Conservation (phyloP, 2,797 vertebrate species). For the Lagorchestes hirsutus region DNA sequence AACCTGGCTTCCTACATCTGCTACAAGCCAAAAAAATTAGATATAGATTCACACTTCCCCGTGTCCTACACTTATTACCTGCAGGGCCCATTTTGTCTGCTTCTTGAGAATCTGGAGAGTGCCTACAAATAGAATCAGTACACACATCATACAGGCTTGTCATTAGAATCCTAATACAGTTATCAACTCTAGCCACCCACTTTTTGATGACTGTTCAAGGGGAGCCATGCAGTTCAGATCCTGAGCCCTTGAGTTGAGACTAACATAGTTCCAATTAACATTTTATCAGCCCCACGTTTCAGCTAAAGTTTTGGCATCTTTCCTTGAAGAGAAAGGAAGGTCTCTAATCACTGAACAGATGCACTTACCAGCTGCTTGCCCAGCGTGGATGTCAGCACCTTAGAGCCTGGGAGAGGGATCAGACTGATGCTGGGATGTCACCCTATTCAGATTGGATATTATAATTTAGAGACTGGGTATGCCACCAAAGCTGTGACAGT, state of each 20-base stretch:
- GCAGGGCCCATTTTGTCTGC: neutral
- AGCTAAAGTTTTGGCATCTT: constrained; percentile 64
- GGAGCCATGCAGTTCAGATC: constrained; percentile 20
- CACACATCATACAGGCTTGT: neutral
- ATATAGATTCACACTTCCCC: neutral
- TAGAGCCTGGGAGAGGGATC: constrained; percentile 8
- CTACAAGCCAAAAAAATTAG: neutral
- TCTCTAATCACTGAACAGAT: constrained; percentile 72
- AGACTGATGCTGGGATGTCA: neutral
- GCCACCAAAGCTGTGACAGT: constrained; percentile 62
- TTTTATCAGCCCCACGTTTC: constrained; percentile 75
- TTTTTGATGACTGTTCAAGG: constrained; percentile 24
- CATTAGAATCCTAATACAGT: constrained; percentile 38
- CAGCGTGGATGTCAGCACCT: constrained; percentile 61
- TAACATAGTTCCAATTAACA: constrained; percentile 73
- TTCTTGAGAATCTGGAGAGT: neutral
- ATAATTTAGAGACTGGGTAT: constrained; percentile 70
- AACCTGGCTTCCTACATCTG: neutral
- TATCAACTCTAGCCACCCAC: neutral
- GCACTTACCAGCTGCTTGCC: constrained; percentile 71
- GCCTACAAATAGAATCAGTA: neutral
- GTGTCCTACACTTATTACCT: neutral
- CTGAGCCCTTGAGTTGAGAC: constrained; percentile 32
- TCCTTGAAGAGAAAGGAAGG: constrained; percentile 54
- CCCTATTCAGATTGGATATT: constrained; percentile 71